phyloP scores from a whole-genome alignment of 2,888 invertebrate genomes.

The Tenthredo notha region DNA sequence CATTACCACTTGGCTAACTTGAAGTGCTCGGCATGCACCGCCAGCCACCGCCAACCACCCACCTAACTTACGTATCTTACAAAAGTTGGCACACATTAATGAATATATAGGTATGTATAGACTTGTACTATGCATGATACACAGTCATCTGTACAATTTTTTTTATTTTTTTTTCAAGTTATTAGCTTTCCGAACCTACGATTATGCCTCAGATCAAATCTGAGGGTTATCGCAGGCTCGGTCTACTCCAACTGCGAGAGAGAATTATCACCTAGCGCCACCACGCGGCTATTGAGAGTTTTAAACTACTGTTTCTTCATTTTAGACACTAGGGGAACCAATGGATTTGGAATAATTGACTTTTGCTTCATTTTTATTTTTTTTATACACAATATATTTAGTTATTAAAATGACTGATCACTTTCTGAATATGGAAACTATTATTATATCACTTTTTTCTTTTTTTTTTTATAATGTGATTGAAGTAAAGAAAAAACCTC shows the following conservation, averaged over 20 bases:
- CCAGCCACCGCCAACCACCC: slow-evolving; percentile 18
- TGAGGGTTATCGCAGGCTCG: not conserved
- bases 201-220: not conserved
- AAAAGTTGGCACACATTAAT: slow-evolving; percentile 7
- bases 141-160: not conserved
- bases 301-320: not conserved
- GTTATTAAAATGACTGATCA: not conserved
- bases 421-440: not conserved
- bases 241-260: not conserved
- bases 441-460: not conserved
- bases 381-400: not conserved
- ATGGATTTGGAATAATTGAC: not conserved
- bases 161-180: not conserved
- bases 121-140: not conserved
- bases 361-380: not conserved
- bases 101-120: not conserved
- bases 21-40: slow-evolving; percentile 34
- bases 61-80: slow-evolving; percentile 12
- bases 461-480: not conserved
- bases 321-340: not conserved
- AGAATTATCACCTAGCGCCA: not conserved
- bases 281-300: not conserved
- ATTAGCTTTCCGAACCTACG: not conserved
- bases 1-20: slow-evolving; percentile 59
- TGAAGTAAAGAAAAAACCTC: not conserved